These are phyloP conservation scores for Pseudolaguvia tuberculata DNA, from an alignment of 2,113 vertebrate species.

Conservation along the genomic window DNA sequence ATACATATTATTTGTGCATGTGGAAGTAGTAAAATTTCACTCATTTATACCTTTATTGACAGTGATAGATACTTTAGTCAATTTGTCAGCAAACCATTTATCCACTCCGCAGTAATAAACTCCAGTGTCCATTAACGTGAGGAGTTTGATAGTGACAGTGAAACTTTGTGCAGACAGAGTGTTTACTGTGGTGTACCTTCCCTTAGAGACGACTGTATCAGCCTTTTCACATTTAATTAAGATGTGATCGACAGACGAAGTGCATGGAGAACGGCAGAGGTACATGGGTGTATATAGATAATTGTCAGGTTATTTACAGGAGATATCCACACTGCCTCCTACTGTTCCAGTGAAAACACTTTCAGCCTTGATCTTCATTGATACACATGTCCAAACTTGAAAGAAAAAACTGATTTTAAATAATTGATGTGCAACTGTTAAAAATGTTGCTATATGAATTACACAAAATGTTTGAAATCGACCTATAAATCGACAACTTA, in stretches of 20 bases:
- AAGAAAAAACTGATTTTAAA: background rate
- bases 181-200: constrained; percentile 36
- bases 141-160: constrained; percentile 34
- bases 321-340: constrained; percentile 33
- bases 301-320: constrained; percentile 33
- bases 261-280: constrained; percentile 42
- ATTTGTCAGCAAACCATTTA: background rate
- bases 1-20: no score
- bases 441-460: background rate
- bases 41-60: constrained; percentile 42
- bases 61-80: constrained; percentile 16
- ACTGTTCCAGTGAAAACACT: constrained; percentile 15
- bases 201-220: background rate
- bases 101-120: constrained; percentile 50
- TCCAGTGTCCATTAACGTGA: constrained; percentile 40
- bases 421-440: background rate
- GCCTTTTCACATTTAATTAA: constrained; percentile 25
- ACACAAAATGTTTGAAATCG: background rate
- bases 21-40: no score
- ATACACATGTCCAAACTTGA: constrained; percentile 26
- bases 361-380: constrained; percentile 13
- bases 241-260: background rate
- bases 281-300: constrained; percentile 34
- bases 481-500: background rate
- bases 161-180: background rate